Conservation (phyloP, 2,888 invertebrate genomes). For the Eupithecia exiguata region DNA sequence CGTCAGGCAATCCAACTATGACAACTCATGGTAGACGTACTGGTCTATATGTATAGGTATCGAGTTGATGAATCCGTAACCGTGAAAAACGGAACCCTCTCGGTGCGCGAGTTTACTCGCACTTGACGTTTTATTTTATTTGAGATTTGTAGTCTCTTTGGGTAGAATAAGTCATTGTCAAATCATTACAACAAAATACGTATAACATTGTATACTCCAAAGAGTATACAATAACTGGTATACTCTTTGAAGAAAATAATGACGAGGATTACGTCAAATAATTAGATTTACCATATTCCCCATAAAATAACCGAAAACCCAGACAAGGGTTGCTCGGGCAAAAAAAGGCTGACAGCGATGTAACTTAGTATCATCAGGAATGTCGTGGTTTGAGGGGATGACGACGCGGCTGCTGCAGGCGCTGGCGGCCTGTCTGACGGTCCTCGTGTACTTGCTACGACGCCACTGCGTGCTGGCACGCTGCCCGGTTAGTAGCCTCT, state of each 20-base stretch:
- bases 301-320: neutral
- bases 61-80: too few relatives aligned
- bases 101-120: neutral
- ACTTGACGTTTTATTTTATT: neutral
- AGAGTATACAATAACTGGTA: too few relatives aligned
- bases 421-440: conserved; percentile 52
- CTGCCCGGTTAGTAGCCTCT: neutral
- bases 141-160: neutral
- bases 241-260: too few relatives aligned
- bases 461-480: conserved; percentile 35
- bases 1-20: too few relatives aligned
- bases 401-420: conserved; percentile 54
- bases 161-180: neutral
- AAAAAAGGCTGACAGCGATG: neutral
- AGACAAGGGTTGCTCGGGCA: neutral
- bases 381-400: conserved; percentile 2
- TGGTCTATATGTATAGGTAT: too few relatives aligned
- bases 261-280: neutral
- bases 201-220: too few relatives aligned
- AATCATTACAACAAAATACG: too few relatives aligned
- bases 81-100: neutral
- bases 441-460: conserved; percentile 52
- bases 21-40: too few relatives aligned
- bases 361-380: neutral
- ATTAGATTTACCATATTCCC: neutral